Conservation (phyloP, 2,797 vertebrate species). For the Lepus townsendii region DNA sequence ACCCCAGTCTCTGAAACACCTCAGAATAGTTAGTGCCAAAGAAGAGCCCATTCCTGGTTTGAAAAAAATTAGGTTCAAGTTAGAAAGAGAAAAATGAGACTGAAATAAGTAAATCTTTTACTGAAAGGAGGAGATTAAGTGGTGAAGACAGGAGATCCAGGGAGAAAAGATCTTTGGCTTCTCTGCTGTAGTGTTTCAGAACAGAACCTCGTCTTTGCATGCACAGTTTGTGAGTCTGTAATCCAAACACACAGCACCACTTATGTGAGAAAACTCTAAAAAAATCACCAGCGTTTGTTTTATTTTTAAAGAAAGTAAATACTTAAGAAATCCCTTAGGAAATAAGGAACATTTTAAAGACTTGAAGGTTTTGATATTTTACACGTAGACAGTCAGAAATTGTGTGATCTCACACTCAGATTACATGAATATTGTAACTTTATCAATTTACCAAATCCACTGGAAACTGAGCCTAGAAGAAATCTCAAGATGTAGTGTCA, state of each 20-base stretch:
- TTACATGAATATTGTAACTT: neutral
- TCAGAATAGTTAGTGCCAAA: constrained; percentile 38
- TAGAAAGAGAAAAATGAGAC: neutral
- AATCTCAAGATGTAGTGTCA: neutral
- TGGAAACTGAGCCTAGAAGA: constrained; percentile 37
- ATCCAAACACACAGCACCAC: neutral
- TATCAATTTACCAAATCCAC: neutral
- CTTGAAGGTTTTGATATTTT: constrained; percentile 14
- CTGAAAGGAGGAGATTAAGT: neutral
- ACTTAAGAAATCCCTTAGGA: constrained; percentile 44
- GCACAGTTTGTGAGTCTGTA: neutral
- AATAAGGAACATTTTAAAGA: constrained; percentile 53
- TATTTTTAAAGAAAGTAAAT: constrained; percentile 35
- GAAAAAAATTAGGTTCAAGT: neutral
- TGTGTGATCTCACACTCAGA: neutral
- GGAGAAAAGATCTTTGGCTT: neutral
- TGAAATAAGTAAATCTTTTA: constrained; percentile 28
- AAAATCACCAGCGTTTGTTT: neutral
- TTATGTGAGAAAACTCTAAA: constrained; percentile 31
- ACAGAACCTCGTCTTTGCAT: neutral
- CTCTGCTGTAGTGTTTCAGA: neutral
- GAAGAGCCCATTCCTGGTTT: constrained; percentile 20
- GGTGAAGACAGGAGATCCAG: neutral
- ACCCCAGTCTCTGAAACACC: constrained; percentile 7
- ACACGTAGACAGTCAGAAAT: constrained; percentile 15